Conservation (phyloP, 2,888 invertebrate genomes). For the Ophion ellenae region DNA sequence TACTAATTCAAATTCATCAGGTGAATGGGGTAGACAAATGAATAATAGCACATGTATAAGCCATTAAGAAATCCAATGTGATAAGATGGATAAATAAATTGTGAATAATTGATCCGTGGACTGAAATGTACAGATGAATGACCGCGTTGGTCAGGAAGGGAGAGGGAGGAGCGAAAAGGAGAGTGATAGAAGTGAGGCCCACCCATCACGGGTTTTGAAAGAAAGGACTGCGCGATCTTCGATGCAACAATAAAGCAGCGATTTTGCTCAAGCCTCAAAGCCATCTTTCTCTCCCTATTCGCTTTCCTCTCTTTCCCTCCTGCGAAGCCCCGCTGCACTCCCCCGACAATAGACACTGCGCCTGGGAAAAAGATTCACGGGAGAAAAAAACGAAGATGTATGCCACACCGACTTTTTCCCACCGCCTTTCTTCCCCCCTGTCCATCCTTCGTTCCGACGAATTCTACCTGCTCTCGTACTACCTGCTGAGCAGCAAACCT, state of each 20-base stretch:
- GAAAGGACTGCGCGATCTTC: not conserved
- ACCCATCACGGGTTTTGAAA: constrained; percentile 38
- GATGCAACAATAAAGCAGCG: constrained; percentile 17
- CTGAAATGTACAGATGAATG: not conserved
- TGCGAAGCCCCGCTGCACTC: not conserved
- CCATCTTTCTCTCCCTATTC: not conserved
- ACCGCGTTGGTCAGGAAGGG: not conserved
- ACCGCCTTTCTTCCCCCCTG: not conserved
- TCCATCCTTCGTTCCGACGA: not conserved
- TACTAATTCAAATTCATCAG: no score
- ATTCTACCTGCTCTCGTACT: not conserved
- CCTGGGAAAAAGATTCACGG: not conserved
- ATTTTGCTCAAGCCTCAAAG: constrained; percentile 10
- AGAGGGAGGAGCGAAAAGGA: not conserved
- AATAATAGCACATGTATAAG: no score
- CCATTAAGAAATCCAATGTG: no score
- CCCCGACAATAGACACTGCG: not conserved
- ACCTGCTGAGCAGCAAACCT: not conserved
- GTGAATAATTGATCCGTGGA: not conserved
- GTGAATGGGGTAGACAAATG: no score
- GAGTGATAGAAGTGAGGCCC: constrained; percentile 37
- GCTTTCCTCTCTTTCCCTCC: not conserved
- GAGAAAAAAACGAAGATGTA: not conserved
- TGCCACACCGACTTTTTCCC: not conserved
- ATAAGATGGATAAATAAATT: no score